These are phyloP conservation scores for Drosophila prostipennis DNA, from an alignment of 2,888 invertebrate species.

Conservation along the genomic window DNA sequence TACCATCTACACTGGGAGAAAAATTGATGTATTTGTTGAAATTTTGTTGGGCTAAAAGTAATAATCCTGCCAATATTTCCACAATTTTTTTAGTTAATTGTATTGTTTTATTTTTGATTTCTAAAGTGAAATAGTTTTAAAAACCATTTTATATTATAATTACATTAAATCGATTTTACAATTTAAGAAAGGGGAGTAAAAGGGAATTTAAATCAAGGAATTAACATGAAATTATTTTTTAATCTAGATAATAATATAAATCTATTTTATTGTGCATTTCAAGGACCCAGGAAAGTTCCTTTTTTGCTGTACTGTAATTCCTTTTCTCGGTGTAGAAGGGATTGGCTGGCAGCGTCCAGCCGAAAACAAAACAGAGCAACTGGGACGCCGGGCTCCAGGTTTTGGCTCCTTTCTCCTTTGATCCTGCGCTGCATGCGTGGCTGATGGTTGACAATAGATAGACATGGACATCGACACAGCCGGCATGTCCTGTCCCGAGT, in stretches of 20 bases:
- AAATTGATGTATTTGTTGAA: neutral
- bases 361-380: constrained; percentile 7
- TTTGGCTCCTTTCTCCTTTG: constrained; percentile 44
- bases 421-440: constrained; percentile 58
- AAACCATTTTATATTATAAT: too few relatives aligned
- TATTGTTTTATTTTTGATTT: too few relatives aligned
- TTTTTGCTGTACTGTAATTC: neutral
- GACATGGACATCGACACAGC: constrained; percentile 42
- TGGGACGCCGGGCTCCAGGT: constrained; percentile 1
- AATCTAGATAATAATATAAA: neutral
- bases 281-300: neutral
- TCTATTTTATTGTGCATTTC: too few relatives aligned
- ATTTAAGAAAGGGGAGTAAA: too few relatives aligned
- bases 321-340: neutral
- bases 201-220: too few relatives aligned
- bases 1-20: neutral
- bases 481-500: constrained; percentile 23
- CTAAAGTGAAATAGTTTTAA: too few relatives aligned
- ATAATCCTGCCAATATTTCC: too few relatives aligned
- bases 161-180: too few relatives aligned
- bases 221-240: too few relatives aligned
- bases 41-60: too few relatives aligned
- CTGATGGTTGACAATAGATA: constrained; percentile 57
- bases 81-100: too few relatives aligned
- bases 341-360: constrained; percentile 6